Evolutionary conservation across 2,113 vertebrate species (phyloP).

Genomic region (Oreochromis spilurus): DNA sequence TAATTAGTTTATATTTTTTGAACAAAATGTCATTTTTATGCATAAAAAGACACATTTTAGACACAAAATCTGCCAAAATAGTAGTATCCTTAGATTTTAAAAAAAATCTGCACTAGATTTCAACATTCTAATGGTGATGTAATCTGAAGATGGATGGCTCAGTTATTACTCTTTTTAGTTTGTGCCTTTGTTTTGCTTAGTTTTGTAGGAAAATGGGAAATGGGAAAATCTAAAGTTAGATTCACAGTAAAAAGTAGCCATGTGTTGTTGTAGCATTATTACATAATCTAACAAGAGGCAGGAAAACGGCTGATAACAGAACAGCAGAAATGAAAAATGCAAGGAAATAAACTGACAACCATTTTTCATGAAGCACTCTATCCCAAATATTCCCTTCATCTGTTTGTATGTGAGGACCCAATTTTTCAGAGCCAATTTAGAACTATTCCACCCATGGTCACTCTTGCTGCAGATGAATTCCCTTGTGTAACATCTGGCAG

Average conservation of each 20-base stretch:
- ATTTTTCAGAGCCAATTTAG: constrained; percentile 67
- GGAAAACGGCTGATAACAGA: background rate
- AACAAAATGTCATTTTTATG: background rate
- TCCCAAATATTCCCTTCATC: constrained; percentile 32
- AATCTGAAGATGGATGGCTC: too few relatives aligned
- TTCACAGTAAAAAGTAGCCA: background rate
- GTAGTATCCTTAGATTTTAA: background rate
- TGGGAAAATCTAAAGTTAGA: background rate
- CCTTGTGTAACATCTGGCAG: constrained; percentile 51
- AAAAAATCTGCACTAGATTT: too few relatives aligned
- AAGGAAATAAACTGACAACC: background rate
- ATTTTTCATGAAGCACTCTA: constrained; percentile 10
- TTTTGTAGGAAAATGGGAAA: background rate
- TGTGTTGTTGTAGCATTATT: background rate
- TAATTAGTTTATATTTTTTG: background rate
- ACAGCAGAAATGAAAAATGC: background rate
- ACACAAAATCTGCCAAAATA: background rate
- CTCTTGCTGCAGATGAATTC: constrained; percentile 51
- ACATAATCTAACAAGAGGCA: background rate
- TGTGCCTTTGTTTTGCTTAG: background rate
- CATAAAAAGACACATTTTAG: background rate
- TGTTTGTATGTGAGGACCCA: constrained; percentile 20
- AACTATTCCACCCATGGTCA: constrained; percentile 59
- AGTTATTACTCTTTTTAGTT: background rate
- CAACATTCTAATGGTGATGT: background rate